Conservation (phyloP, 2,113 vertebrate species). For the Mormoops blainvillei region DNA sequence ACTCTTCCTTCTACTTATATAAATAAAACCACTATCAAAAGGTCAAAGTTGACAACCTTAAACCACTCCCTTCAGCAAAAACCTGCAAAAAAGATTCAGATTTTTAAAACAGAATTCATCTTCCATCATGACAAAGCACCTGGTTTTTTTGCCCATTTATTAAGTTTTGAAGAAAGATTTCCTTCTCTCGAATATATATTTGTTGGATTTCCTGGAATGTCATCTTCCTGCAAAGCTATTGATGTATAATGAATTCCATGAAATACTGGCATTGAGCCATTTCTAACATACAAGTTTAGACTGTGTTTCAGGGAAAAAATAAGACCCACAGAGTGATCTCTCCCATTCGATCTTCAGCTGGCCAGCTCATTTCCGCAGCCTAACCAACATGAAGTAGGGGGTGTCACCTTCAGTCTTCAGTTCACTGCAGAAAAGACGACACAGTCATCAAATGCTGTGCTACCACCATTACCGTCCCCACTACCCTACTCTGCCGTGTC, state of each 20-base stretch:
- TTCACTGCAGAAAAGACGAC: slow-evolving; percentile 44
- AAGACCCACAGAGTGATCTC: background rate
- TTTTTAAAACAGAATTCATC: slow-evolving; percentile 32
- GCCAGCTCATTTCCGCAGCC: slow-evolving; percentile 60
- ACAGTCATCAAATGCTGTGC: background rate
- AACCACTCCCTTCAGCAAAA: background rate
- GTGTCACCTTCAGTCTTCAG: background rate
- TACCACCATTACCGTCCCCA: background rate
- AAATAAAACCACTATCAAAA: background rate
- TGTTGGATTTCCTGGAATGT: background rate
- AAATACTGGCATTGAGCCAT: background rate
- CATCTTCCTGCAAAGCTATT: background rate
- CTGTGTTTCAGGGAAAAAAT: background rate
- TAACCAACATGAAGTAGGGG: slow-evolving; percentile 73
- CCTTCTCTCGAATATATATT: background rate
- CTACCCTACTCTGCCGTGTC: background rate
- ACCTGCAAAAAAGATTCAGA: background rate
- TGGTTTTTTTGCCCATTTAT: background rate
- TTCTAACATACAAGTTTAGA: background rate
- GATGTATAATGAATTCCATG: background rate
- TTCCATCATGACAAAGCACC: background rate
- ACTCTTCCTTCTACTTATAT: background rate
- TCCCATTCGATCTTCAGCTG: background rate
- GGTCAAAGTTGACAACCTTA: background rate
- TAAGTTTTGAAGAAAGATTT: background rate